Percentiles rank a stretch among this genome's conserved stretches.
Evolutionary conservation across 2,888 invertebrate species (phyloP).

Genomic region (Callinectes sapidus): DNA sequence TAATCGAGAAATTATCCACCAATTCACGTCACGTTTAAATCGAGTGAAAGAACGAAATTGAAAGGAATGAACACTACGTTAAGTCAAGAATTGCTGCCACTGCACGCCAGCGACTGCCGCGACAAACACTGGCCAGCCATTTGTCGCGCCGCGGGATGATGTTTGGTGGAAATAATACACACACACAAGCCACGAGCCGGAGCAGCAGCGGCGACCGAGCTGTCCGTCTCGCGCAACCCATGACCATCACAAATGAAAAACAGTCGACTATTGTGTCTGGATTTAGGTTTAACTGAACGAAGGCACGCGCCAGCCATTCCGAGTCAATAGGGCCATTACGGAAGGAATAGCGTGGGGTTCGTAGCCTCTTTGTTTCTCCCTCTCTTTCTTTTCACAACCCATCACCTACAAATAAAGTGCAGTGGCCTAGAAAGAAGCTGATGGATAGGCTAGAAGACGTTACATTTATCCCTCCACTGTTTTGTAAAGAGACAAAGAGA

Average conservation of each 20-base stretch:
- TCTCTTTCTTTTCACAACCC: neutral
- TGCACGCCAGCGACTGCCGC: neutral
- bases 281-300: neutral
- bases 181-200: neutral
- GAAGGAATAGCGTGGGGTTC: neutral
- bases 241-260: constrained; percentile 10
- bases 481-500: neutral
- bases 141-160: neutral
- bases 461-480: neutral
- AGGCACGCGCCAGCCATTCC: constrained; percentile 5
- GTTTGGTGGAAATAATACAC: neutral
- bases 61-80: neutral
- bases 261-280: constrained; percentile 1
- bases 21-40: neutral
- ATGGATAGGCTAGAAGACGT: neutral
- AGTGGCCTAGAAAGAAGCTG: neutral
- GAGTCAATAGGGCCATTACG: constrained; percentile 10
- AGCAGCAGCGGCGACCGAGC: neutral
- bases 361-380: neutral
- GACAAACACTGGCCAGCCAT: neutral
- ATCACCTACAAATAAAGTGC: neutral
- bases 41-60: neutral
- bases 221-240: constrained; percentile 8
- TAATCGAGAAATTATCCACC: neutral
- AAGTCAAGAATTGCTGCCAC: neutral